Conservation (phyloP, 1,140 invertebrate genomes). For the Dreissena rostriformis region DNA sequence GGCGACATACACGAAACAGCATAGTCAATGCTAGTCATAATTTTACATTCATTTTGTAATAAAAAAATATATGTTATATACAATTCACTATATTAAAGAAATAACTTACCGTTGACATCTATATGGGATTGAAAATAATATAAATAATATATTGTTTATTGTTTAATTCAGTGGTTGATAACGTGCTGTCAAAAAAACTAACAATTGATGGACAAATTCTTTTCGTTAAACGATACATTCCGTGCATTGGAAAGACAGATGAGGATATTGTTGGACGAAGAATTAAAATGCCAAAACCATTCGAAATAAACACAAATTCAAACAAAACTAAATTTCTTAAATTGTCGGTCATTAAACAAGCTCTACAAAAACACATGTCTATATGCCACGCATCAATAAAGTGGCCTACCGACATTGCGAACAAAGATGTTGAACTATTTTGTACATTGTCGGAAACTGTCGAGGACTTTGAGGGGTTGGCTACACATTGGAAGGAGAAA, state of each 20-base stretch:
- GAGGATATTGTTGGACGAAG: slow-evolving; percentile 18
- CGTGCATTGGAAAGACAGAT: slow-evolving; percentile 54
- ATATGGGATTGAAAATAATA: too few relatives aligned
- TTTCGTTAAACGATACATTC: slow-evolving; percentile 48
- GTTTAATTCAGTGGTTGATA: slow-evolving; percentile 52
- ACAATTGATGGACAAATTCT: slow-evolving; percentile 23
- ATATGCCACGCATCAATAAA: background rate
- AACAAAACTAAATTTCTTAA: slow-evolving; percentile 39
- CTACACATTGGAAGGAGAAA: slow-evolving; percentile 39
- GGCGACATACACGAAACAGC: too few relatives aligned
- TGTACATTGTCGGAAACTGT: slow-evolving; percentile 23
- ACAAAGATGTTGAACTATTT: slow-evolving; percentile 1
- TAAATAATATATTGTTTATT: too few relatives aligned
- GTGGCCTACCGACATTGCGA: background rate
- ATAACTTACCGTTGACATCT: too few relatives aligned
- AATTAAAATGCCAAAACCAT: slow-evolving; percentile 5
- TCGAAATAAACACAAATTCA: slow-evolving; percentile 1
- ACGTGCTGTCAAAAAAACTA: slow-evolving; percentile 43
- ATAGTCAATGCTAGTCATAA: too few relatives aligned
- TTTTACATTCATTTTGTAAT: too few relatives aligned
- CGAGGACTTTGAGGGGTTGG: slow-evolving; percentile 20
- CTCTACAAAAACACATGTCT: slow-evolving; percentile 18
- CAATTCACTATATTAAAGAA: too few relatives aligned
- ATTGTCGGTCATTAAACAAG: background rate
- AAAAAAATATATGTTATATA: too few relatives aligned